Percentiles rank a stretch among this genome's conserved stretches.
These are phyloP conservation scores for Ceratosolen solmsi DNA, from an alignment of 1,140 invertebrate species.

Conservation along the genomic window DNA sequence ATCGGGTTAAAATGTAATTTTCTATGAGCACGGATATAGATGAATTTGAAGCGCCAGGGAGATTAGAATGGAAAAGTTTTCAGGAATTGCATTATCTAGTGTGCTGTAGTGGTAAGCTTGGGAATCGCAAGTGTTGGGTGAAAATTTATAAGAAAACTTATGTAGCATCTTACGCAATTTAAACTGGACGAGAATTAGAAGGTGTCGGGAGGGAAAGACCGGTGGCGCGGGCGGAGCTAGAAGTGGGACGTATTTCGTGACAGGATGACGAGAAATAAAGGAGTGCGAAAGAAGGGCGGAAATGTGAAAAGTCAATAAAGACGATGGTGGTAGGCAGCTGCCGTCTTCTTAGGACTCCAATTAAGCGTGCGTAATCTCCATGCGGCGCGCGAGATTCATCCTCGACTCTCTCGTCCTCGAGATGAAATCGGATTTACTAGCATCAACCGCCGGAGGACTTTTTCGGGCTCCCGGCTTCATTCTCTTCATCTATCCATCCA, in stretches of 20 bases:
- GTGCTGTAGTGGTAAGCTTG: neutral
- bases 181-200: neutral
- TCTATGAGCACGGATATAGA: no score
- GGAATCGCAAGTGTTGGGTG: no score
- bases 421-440: slow-evolving; percentile 54
- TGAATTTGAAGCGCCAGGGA: no score
- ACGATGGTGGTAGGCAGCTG: slow-evolving; percentile 49
- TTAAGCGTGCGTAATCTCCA: slow-evolving; percentile 52
- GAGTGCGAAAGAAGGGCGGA: slow-evolving; percentile 19
- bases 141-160: slow-evolving; percentile 9
- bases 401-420: slow-evolving; percentile 11
- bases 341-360: slow-evolving; percentile 41
- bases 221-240: neutral
- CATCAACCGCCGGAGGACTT: slow-evolving; percentile 16
- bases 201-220: neutral
- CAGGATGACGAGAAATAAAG: slow-evolving; percentile 2
- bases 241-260: neutral
- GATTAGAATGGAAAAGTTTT: neutral
- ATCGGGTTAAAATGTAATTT: no score
- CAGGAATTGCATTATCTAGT: neutral
- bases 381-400: slow-evolving; percentile 15
- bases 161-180: neutral
- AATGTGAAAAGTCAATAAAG: slow-evolving; percentile 34
- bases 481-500: no score
- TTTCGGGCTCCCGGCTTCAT: slow-evolving; percentile 19